Percentiles rank a stretch among this genome's conserved stretches.
Evolutionary conservation across 1,140 invertebrate species (phyloP).

Genomic region (Thereuonema tuberculata): DNA sequence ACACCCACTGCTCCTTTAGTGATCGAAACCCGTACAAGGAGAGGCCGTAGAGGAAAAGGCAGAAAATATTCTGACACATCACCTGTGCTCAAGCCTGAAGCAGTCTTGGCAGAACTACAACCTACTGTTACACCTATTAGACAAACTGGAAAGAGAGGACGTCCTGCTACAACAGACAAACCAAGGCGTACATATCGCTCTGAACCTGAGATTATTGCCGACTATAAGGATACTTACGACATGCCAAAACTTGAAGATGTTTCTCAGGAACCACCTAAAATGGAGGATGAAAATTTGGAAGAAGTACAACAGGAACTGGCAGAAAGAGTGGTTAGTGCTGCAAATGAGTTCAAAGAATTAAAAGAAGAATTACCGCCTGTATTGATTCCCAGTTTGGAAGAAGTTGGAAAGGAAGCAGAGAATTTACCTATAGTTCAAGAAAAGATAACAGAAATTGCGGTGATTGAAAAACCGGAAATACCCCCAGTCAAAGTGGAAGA

Average conservation of each 20-base stretch:
- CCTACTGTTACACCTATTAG: not conserved
- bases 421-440: no score
- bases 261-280: not conserved
- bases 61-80: not conserved
- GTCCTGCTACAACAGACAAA: not conserved
- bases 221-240: not conserved
- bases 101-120: no score
- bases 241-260: not conserved
- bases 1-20: slow-evolving; percentile 3
- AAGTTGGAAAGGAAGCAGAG: no score
- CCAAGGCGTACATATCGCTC: not conserved
- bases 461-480: no score
- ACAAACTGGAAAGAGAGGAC: not conserved
- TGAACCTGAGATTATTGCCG: not conserved
- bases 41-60: not conserved
- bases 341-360: not conserved
- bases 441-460: no score
- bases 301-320: not conserved
- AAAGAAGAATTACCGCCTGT: not conserved
- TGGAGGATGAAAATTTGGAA: not conserved
- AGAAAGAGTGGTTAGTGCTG: not conserved
- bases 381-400: not conserved
- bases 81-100: no score
- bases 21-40: not conserved
- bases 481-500: not conserved